Percentiles rank a stretch among this genome's conserved stretches.
Conservation (phyloP, 1,140 invertebrate genomes). For the Drosophila neocordata region DNA sequence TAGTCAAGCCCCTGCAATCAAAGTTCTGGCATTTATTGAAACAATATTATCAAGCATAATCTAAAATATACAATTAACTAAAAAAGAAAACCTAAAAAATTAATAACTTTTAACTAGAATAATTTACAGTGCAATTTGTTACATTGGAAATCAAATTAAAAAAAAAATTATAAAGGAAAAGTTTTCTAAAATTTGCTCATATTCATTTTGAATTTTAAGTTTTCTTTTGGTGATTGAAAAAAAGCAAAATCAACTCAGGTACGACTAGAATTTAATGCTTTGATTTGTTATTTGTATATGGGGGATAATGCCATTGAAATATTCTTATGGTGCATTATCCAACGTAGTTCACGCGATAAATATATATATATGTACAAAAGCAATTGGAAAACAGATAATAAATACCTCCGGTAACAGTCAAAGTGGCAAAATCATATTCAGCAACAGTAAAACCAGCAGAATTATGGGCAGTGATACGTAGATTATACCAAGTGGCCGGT, state of each 20-base stretch:
- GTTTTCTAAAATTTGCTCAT: constrained; percentile 57
- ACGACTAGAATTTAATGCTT: constrained; percentile 58
- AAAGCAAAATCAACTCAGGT: constrained; percentile 68
- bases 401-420: constrained; percentile 96
- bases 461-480: constrained; percentile 96
- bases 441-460: constrained; percentile 97
- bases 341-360: constrained; percentile 67
- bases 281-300: constrained; percentile 80
- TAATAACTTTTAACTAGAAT: background rate
- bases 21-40: constrained; percentile 49
- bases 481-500: constrained; percentile 95
- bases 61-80: constrained; percentile 20
- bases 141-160: constrained; percentile 27
- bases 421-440: constrained; percentile 96
- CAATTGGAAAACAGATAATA: constrained; percentile 81
- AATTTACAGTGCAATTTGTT: constrained; percentile 63
- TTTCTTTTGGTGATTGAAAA: constrained; percentile 30
- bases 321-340: constrained; percentile 36
- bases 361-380: constrained; percentile 82
- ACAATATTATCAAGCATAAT: constrained; percentile 30
- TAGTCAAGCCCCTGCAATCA: constrained; percentile 44
- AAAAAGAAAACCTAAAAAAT: constrained; percentile 3
- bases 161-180: constrained; percentile 13
- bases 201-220: constrained; percentile 21
- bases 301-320: constrained; percentile 25